Base-by-base conservation (phyloP, 2,888 invertebrate species). In the Anaspis maculata region DNA sequence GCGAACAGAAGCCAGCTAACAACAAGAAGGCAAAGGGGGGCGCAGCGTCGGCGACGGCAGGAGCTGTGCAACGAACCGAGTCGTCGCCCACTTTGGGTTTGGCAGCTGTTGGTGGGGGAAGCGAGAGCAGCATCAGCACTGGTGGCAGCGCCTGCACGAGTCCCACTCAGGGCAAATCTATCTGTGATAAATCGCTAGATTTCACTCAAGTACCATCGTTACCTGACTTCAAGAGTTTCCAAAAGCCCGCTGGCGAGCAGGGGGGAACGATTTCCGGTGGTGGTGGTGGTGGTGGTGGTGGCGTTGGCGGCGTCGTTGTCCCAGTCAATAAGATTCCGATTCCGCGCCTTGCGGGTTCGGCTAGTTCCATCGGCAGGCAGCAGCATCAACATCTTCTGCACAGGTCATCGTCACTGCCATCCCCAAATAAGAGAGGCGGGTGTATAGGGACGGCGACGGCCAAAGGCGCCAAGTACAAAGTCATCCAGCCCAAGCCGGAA, bases 401-500 rank as follows among this genome's bases (percentile, higher is more conserved):
- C n/a, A n/a, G n/a, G n/a, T n/a, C n/a, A n/a, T n/a, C n/a, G n/a
- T n/a, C n/a, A n/a, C n/a, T n/a, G n/a, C n/a, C n/a, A n/a, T n/a
- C n/a, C n/a, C n/a, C n/a, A n/a, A n/a, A n/a, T n/a, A n/a, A n/a
- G n/a, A n/a, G n/a, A n/a, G n/a, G n/a, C n/a, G n/a, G n/a, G n/a
- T n/a, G n/a, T n/a, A n/a, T n/a, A n/a, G n/a, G n/a, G n/a, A 42
- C 31, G 23, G 45, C 45, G 36, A 42, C 41, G 34, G 39, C 39
- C 31, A 49, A 52, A 45, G 45, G 57, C 49, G 54, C 56, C 44
- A 69, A 70, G 61, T 71, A 70, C 64, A 71, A 71, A 66, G 60
- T 62, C 43, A 70, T 70, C 51, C 70, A 71, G 54, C 70, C 69
- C 42, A 70, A 69, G 57, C 56, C 51, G 37, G 57, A 58, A 54